Conservation (phyloP, 2,888 invertebrate genomes). For the Platynereis dumerilii region DNA sequence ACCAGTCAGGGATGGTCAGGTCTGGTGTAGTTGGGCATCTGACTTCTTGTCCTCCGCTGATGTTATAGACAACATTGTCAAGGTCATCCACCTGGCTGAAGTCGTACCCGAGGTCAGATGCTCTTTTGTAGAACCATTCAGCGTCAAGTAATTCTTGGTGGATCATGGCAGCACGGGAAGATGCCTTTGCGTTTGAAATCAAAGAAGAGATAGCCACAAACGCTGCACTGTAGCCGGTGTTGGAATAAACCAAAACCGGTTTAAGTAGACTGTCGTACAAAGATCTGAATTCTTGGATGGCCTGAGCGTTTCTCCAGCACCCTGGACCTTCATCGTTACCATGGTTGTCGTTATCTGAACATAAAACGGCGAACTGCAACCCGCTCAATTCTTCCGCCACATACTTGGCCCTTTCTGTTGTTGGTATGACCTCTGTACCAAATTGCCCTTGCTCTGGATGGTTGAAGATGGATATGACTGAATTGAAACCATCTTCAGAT, state of each 20-base stretch:
- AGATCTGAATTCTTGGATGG: background rate
- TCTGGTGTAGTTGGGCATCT: background rate
- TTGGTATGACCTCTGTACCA: background rate
- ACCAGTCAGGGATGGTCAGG: background rate
- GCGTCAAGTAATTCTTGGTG: no score
- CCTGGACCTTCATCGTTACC: background rate
- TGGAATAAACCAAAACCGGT: background rate
- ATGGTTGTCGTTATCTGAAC: background rate
- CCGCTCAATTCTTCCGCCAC: background rate
- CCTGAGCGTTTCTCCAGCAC: background rate
- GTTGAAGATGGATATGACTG: conserved; percentile 47
- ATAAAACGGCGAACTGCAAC: background rate
- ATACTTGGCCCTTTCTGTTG: background rate
- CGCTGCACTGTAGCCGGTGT: background rate
- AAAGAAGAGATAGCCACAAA: background rate
- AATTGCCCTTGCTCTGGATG: background rate
- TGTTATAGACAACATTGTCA: background rate
- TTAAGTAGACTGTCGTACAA: conserved; percentile 2
- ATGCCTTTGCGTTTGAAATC: background rate
- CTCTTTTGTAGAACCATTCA: background rate
- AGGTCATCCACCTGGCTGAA: background rate
- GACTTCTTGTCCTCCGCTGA: background rate
- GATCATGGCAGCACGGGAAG: no score
- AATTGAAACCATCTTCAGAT: conserved; percentile 51
- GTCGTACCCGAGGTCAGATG: background rate